Evolutionary conservation across 2,113 vertebrate genomes (phyloP), one percentile per base, ranked within the genome.

Genomic region (Rhagologus leucostigma): DNA sequence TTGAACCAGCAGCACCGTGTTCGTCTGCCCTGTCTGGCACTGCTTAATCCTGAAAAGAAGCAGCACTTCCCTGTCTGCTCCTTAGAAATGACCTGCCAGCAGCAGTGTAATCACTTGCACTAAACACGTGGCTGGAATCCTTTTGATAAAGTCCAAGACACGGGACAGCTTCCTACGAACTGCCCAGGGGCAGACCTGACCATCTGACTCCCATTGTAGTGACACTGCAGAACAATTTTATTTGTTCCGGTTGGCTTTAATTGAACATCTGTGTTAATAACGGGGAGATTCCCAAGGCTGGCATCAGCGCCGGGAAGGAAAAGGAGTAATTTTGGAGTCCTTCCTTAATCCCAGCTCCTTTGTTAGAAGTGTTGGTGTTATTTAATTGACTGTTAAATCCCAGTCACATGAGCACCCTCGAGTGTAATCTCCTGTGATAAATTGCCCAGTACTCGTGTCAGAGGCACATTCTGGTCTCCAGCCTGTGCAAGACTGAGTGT

Each of bases 321-420:
- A 94, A 93, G 79, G 83, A 95, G 88, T 92, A 1, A 50, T 83
- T 94, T 44, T 73, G 65, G 75, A 96, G 59, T 50, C 62, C 53
- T 93, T 94, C 83, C 83, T 96, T 93, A 92, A 93, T 68, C 68
- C 41, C 60, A 59, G 86, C 46, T 89, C 47, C 90, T 94, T 89
- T 94, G 90, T 95, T 91, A 70, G 93, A 88, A 68, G 84, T 46
- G 86, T 89, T 10, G 14, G 70, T 87, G 83, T 92, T 80, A 73
- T 90, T 96, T 95, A 95, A 96, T 95, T 94, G 95, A 62, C 92
- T 95, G 85, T 90, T 92, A 96, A 97, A 97, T 94, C 92, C 88
- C 23, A 74, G 90, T 86, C 96, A 96, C 85, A 88, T 94, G 96
- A 93, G 76, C 85, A 88, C 92, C 73, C 74, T 79, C 11, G 41